These are phyloP conservation scores for Zoroaster sp. DNA, from an alignment of 53 echinoderm and acorn worm genomes.

Conservation along the genomic window DNA sequence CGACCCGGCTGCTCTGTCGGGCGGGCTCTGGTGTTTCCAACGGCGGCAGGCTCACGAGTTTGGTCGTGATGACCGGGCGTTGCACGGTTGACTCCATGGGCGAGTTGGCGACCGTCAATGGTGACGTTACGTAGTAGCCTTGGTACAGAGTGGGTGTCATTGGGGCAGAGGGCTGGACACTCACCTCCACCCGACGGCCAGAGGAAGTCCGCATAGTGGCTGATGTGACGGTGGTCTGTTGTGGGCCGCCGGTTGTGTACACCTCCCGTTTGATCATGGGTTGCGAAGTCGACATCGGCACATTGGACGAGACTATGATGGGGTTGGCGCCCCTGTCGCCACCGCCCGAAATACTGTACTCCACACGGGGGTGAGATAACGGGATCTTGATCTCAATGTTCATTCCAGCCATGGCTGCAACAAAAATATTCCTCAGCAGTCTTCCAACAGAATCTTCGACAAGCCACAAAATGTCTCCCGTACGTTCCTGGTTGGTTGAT, in stretches of 20 bases:
- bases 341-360: conserved; percentile 79
- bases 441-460: not conserved
- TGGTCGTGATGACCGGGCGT: not conserved
- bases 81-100: conserved; percentile 26
- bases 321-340: conserved; percentile 44
- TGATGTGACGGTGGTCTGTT: conserved; percentile 66
- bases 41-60: not conserved
- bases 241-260: conserved; percentile 40
- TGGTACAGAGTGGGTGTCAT: conserved; percentile 70
- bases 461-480: not conserved
- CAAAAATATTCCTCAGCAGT: not conserved
- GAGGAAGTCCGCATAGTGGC: conserved; percentile 72
- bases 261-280: conserved; percentile 62
- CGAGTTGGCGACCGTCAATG: conserved; percentile 47
- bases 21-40: conserved; percentile 26
- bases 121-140: conserved; percentile 90
- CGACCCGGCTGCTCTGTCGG: conserved; percentile 87
- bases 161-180: conserved; percentile 29
- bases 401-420: conserved; percentile 58
- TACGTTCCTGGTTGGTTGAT: not conserved
- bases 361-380: conserved; percentile 77
- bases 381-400: conserved; percentile 97
- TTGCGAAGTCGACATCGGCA: conserved; percentile 55
- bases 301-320: conserved; percentile 63
- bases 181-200: conserved; percentile 64